phyloP scores from a whole-genome alignment of 2,113 vertebrate species.

The Aviceda subcristata region DNA sequence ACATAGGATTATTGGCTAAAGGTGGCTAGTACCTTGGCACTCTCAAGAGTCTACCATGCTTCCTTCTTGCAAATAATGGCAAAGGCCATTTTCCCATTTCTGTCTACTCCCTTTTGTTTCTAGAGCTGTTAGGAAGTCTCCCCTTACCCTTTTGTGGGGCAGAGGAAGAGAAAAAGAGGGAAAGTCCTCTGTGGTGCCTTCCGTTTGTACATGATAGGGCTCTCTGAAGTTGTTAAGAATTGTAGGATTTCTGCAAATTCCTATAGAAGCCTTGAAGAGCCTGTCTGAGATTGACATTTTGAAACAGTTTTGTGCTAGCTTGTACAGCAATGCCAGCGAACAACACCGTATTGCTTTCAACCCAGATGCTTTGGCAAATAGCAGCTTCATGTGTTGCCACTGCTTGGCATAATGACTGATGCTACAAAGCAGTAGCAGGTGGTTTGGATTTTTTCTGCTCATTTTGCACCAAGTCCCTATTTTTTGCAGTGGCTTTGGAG shows the following conservation, averaged over 20 bases:
- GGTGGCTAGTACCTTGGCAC: fast-evolving
- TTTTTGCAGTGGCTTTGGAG: background rate
- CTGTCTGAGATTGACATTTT: background rate
- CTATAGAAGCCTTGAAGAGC: background rate
- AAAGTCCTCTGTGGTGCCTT: background rate
- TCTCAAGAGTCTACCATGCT: background rate
- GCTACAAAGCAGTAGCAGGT: conserved; percentile 43
- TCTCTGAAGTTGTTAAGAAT: background rate
- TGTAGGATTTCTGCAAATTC: background rate
- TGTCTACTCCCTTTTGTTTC: background rate
- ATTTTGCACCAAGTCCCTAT: background rate
- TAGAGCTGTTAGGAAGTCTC: background rate
- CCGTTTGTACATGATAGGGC: fast-evolving
- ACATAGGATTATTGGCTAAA: background rate
- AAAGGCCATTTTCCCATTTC: background rate
- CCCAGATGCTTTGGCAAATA: conserved; percentile 55
- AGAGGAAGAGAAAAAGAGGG: background rate
- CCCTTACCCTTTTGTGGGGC: background rate
- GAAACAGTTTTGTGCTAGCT: background rate
- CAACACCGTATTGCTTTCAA: background rate
- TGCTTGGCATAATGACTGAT: conserved; percentile 33
- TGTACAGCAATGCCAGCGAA: background rate
- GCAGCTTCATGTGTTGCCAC: background rate
- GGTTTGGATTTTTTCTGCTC: background rate
- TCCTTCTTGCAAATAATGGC: background rate